phyloP scores from a whole-genome alignment of 2,888 invertebrate genomes.

The Epirrhoe tristata region DNA sequence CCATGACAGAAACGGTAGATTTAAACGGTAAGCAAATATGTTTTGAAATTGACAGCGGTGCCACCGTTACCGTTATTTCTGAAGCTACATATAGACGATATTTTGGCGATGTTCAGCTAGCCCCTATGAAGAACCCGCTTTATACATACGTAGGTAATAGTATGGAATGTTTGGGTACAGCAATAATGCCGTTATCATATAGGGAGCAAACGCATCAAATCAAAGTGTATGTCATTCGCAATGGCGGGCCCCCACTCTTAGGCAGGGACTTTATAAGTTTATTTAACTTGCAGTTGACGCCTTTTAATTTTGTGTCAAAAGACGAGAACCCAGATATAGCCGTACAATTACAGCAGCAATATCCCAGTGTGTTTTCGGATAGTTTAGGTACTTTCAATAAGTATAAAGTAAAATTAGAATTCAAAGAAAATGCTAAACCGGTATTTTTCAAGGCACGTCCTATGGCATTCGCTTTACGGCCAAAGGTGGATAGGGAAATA shows the following conservation, averaged over 20 bases:
- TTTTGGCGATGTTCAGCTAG: not conserved
- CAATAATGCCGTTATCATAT: slow-evolving; percentile 10
- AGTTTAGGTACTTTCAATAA: slow-evolving; percentile 39
- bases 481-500: slow-evolving; percentile 46
- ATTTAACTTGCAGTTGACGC: not conserved
- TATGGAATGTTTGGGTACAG: slow-evolving; percentile 7
- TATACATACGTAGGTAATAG: slow-evolving; percentile 7
- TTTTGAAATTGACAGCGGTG: slow-evolving; percentile 31
- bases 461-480: slow-evolving; percentile 47
- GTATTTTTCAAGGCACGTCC: slow-evolving; percentile 46
- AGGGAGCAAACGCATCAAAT: not conserved
- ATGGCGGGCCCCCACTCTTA: slow-evolving; percentile 19
- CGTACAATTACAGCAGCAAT: slow-evolving; percentile 6
- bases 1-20: slow-evolving; percentile 34
- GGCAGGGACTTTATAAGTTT: slow-evolving; percentile 7
- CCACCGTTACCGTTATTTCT: slow-evolving; percentile 21
- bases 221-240: slow-evolving; percentile 10
- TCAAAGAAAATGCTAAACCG: slow-evolving; percentile 35
- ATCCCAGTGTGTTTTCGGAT: slow-evolving; percentile 19
- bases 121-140: not conserved
- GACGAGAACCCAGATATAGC: not conserved
- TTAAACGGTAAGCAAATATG: slow-evolving; percentile 22
- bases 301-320: not conserved
- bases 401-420: slow-evolving; percentile 31
- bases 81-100: not conserved